phyloP scores from a whole-genome alignment of 2,797 vertebrate genomes.

The Discoglossus pictus region DNA sequence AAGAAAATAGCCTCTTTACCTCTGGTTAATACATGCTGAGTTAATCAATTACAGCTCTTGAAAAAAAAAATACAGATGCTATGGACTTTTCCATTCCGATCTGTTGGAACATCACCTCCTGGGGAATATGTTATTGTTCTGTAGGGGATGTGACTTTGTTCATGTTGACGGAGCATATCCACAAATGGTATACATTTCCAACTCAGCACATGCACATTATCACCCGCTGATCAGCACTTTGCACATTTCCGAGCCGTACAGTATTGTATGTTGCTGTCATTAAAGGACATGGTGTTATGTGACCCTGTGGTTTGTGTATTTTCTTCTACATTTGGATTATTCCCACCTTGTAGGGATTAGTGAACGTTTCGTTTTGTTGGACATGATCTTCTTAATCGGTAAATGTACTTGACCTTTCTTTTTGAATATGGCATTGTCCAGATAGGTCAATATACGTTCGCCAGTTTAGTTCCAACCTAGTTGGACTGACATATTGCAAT shows the following conservation, averaged over 20 bases:
- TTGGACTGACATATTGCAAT: conserved; percentile 9
- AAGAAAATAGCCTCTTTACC: background rate
- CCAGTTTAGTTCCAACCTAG: background rate
- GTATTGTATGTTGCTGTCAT: conserved; percentile 51
- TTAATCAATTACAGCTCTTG: conserved; percentile 34
- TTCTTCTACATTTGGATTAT: too few species aligned
- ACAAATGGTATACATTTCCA: conserved; percentile 27
- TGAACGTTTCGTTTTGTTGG: too few species aligned
- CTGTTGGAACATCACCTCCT: background rate
- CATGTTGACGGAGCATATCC: conserved; percentile 7
- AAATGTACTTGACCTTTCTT: conserved; percentile 4
- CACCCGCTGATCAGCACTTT: conserved; percentile 43
- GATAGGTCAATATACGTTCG: background rate
- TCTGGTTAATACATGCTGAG: background rate
- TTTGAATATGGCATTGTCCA: background rate
- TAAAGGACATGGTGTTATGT: conserved; percentile 46
- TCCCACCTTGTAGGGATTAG: too few species aligned
- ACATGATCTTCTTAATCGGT: too few species aligned
- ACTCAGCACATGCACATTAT: conserved; percentile 27
- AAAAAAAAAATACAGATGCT: conserved; percentile 5
- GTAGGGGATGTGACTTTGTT: conserved; percentile 6
- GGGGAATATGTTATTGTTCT: background rate
- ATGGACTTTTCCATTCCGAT: conserved; percentile 12
- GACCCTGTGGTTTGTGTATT: conserved; percentile 22
- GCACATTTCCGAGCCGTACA: conserved; percentile 52